Percentiles rank a stretch among this genome's conserved stretches.
Conservation (phyloP, 2,797 vertebrate species). For the Phylloscopus collybita region DNA sequence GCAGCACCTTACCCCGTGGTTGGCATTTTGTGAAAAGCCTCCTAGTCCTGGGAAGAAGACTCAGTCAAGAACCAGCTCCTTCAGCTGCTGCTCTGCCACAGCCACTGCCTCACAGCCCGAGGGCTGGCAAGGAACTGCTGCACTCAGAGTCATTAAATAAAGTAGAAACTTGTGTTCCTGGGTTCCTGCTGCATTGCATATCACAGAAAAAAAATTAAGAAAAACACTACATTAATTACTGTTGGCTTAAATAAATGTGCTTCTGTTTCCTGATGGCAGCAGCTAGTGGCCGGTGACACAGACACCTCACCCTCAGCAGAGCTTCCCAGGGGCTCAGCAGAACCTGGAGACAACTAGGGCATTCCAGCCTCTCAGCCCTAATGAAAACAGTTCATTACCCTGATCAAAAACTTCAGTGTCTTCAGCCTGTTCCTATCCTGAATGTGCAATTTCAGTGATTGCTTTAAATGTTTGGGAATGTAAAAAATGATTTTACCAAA, state of each 20-base stretch:
- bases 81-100: not conserved
- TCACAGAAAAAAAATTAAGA: not conserved
- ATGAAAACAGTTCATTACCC: not conserved
- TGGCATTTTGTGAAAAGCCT: not conserved
- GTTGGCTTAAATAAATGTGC: not conserved
- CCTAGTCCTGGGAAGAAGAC: fast-evolving
- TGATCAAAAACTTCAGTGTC: not conserved
- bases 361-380: not conserved
- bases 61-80: not conserved
- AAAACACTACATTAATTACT: not conserved
- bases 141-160: not conserved
- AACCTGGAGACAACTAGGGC: not conserved
- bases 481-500: not conserved
- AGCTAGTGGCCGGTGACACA: not conserved
- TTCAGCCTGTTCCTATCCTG: not conserved
- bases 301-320: not conserved
- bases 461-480: not conserved
- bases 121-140: not conserved
- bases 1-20: not conserved
- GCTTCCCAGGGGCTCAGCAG: not conserved
- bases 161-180: not conserved
- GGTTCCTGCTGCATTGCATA: not conserved
- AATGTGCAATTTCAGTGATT: not conserved
- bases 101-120: fast-evolving
- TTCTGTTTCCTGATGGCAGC: not conserved